Conservation (phyloP, 2,797 vertebrate species). For the Poecile montanus region DNA sequence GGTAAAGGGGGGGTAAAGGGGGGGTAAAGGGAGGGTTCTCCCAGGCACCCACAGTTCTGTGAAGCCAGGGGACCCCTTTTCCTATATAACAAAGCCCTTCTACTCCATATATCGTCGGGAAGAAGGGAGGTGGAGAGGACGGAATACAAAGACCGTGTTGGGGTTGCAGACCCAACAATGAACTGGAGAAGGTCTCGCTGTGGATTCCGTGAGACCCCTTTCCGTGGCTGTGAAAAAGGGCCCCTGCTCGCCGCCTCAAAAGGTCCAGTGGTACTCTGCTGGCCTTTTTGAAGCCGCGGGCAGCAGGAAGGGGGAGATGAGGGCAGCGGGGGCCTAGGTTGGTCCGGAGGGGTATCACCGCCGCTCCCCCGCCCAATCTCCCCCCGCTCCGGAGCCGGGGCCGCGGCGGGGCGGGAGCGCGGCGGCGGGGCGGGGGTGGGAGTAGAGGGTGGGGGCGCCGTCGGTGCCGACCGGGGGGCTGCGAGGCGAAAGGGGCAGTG, state of each 20-base stretch:
- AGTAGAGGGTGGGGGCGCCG: not conserved
- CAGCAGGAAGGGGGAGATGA: not conserved
- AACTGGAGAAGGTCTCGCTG: not conserved
- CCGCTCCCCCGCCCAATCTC: not conserved
- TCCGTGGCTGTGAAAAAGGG: not conserved
- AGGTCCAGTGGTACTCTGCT: not conserved
- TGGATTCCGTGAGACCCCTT: not conserved
- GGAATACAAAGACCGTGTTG: not conserved
- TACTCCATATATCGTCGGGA: not conserved
- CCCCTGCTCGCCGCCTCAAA: not conserved
- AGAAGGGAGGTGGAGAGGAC: not conserved
- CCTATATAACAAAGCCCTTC: not conserved
- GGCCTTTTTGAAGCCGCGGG: conserved; percentile 14
- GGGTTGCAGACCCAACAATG: not conserved
- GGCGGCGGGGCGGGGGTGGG: conserved; percentile 15
- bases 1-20: accelerated
- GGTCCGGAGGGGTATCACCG: conserved; percentile 4
- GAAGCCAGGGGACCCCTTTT: not conserved
- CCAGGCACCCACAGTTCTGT: not conserved
- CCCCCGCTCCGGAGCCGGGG: not conserved
- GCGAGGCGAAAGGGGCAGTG: conserved; percentile 52
- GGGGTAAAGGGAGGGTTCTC: not conserved
- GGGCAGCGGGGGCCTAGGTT: not conserved
- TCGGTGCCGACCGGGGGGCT: conserved; percentile 4
- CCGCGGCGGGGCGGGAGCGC: not conserved